A percentile compares a stretch with the other conserved stretches of the same genome.
Conservation (phyloP, 2,888 invertebrate species). For the Abscondita cerata region DNA sequence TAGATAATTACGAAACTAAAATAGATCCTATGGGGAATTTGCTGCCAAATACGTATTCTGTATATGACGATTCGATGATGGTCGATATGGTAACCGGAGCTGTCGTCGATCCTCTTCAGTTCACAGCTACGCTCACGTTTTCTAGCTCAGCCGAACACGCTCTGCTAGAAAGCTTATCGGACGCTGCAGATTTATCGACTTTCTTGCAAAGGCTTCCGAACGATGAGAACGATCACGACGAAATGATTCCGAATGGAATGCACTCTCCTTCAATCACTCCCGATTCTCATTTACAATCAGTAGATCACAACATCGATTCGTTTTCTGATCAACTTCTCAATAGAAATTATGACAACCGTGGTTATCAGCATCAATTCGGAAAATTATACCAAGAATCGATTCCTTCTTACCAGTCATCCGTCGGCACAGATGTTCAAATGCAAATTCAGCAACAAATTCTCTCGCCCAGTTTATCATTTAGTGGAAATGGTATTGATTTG, state of each 20-base stretch:
- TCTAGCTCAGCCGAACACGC: conserved; percentile 79
- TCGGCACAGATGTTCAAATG: conserved; percentile 65
- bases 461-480: conserved; percentile 66
- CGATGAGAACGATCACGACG: conserved; percentile 68
- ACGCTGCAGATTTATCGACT: conserved; percentile 78
- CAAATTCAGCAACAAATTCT: conserved; percentile 67
- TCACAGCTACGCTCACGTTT: conserved; percentile 82
- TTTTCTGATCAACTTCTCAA: conserved; percentile 77
- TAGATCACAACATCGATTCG: conserved; percentile 69
- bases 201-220: conserved; percentile 75
- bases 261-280: conserved; percentile 77
- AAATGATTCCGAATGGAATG: conserved; percentile 69
- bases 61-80: conserved; percentile 84
- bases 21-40: conserved; percentile 71
- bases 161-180: conserved; percentile 78
- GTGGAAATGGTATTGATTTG: conserved; percentile 70
- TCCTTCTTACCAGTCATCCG: conserved; percentile 54
- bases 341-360: conserved; percentile 49
- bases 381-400: conserved; percentile 57
- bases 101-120: conserved; percentile 82
- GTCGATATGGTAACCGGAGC: conserved; percentile 80
- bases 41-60: conserved; percentile 64
- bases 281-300: conserved; percentile 64
- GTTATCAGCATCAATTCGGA: conserved; percentile 51
- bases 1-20: conserved; percentile 75